Evolutionary conservation across 35 echinoderm and acorn worm genomes (phyloP).

Genomic region (Ptychodera flava): DNA sequence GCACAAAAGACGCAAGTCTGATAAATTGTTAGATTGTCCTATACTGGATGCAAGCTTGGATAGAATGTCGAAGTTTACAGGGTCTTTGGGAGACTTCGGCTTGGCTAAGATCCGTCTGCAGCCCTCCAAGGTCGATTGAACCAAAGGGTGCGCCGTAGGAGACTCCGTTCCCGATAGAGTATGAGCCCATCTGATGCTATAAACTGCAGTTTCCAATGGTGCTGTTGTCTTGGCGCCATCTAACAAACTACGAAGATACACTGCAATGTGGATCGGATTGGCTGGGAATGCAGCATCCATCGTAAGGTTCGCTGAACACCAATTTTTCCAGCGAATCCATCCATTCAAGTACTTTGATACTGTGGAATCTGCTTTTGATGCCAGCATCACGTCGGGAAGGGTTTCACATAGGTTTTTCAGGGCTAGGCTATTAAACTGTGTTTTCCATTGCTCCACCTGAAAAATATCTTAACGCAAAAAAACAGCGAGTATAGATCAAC

Average conservation of each 20-base stretch:
- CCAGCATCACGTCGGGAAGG: background rate
- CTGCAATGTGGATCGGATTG: background rate
- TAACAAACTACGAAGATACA: background rate
- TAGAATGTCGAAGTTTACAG: background rate
- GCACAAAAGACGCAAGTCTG: constrained; percentile 4
- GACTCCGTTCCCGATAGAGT: background rate
- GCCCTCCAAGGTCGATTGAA: background rate
- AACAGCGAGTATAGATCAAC: too few species aligned
- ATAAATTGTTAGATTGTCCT: background rate
- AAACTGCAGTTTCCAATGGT: constrained; percentile 4
- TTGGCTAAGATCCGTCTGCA: background rate
- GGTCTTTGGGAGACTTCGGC: background rate
- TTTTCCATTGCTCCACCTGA: too few species aligned
- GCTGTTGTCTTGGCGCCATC: background rate
- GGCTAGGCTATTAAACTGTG: too few species aligned
- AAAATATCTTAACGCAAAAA: too few species aligned
- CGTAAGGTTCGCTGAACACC: too few species aligned
- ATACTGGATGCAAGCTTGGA: background rate
- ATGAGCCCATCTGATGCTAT: constrained; percentile 19
- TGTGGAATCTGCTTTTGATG: background rate
- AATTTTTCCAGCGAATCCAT: background rate
- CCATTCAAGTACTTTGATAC: background rate
- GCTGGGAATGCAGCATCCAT: constrained; percentile 1
- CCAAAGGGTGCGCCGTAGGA: background rate
- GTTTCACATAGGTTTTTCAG: too few species aligned